Evolutionary conservation across 2,888 invertebrate species (phyloP), one percentile per base, ranked within the genome.

Genomic region (Digitonthophagus gazella): DNA sequence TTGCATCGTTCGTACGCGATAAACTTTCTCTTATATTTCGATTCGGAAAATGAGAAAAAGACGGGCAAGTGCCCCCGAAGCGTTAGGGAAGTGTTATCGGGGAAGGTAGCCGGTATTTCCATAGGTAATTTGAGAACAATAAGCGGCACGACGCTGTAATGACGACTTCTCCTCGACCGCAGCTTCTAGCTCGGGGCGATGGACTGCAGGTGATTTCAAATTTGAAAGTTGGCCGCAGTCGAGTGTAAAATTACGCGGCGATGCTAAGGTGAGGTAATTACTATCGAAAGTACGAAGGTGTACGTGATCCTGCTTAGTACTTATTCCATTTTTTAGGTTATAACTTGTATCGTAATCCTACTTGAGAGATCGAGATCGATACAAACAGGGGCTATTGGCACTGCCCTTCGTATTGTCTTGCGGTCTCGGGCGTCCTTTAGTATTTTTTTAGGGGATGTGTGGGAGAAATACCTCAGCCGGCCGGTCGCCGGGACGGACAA

Each of bases 221-320:
- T 78, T 78, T 75, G 76, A 77, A 77, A 77, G 76, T 76, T 74
- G 74, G 72, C 73, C 73, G 75, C 70, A 67, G 73, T 72, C 16
- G 61, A 72, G 72, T 44, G 28, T 44, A 44, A 44, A 44, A 44
- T 44, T 44, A 44, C 28, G 28, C 28, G 28, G 28, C 77, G 75
- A 76, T 76, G 75, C 28, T 44, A 44, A 44, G 28, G 28, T 44
- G 28, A 44, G 28, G 28, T 44, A 44, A 44, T 44, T 44, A 44
- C 28, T 44, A 44, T 44, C 28, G 28, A 44, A 44, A 44, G 28
- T 44, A 44, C 28, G 65, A 65, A 44, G 64, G 16, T 15, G 19
- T 65, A 65, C 28, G 65, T 44, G 61, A 61, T 61, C 11, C 28
- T 44, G 11, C 28, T 44, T 44, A 44, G 28, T 8, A n/a, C n/a